A percentile compares a stretch with the other conserved stretches of the same genome.
Conservation (phyloP, 1,140 invertebrate species). For the Zaprionus davidi region DNA sequence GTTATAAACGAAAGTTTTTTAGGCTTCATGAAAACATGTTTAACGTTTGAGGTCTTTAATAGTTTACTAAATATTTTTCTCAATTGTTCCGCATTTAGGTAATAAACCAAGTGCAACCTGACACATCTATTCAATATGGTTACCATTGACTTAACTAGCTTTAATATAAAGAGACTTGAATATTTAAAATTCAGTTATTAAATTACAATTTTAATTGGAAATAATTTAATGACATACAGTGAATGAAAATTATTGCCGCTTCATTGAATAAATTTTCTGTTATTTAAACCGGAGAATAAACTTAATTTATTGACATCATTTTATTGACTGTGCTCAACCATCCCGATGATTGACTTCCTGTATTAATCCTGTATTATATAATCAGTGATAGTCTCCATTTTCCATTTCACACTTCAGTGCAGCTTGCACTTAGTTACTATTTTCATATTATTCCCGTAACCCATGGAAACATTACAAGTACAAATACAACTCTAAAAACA, state of each 20-base stretch:
- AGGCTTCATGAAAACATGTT: neutral
- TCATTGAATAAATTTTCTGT: conserved; percentile 3
- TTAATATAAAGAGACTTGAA: neutral
- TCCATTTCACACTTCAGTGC: conserved; percentile 68
- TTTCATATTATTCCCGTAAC: conserved; percentile 1
- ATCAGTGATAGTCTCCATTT: conserved; percentile 41
- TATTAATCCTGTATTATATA: conserved; percentile 6
- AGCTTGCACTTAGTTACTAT: neutral
- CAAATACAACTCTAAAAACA: conserved; percentile 15
- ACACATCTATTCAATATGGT: neutral
- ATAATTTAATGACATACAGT: neutral
- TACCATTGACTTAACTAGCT: conserved; percentile 36
- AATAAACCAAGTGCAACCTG: conserved; percentile 13
- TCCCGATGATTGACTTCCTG: conserved; percentile 16
- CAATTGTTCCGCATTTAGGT: too few relatives aligned
- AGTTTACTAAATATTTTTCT: too few relatives aligned
- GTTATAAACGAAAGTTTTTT: conserved; percentile 32
- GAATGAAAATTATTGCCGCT: neutral
- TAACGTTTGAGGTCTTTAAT: too few relatives aligned
- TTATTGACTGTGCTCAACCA: conserved; percentile 5
- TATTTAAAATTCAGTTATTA: neutral
- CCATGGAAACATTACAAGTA: conserved; percentile 43
- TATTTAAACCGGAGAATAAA: neutral
- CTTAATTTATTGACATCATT: conserved; percentile 11
- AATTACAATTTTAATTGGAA: neutral